Evolutionary conservation across 1,140 invertebrate genomes (phyloP), one percentile per base, ranked within the genome.

Genomic region (Trichoplusia ni): DNA sequence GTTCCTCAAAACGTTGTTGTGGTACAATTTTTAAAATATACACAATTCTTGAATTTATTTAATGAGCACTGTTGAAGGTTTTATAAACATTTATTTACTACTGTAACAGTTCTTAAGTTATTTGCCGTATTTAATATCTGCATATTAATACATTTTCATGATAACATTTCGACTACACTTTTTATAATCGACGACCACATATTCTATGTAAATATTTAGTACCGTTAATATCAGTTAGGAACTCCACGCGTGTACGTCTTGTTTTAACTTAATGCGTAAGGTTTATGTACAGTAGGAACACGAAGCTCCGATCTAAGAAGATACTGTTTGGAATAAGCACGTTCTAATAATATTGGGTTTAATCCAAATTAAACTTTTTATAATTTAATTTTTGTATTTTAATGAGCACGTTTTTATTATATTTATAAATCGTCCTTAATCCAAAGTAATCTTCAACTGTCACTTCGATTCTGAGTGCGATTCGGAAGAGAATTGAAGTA

Each of bases 21-120:
- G 74, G 73, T 81, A 76, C 67, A 64, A 72, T 73, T 80, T 76
- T 67, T 71, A 71, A 58, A 69, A 56, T 75, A 75, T 70, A 72
- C 65, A 69, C 49, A 62, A 31, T 8, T 27, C 46, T 62, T 62
- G 23, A 40, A 29, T 62, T 56, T 25, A n/a, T 25, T 33, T 31
- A 47, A 47, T 16, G 44, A 60, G 27, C 56, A 60, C 47, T 16
- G 9, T 53, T 60, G 23, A 60, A 60, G 35, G 31, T 35, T 46
- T 60, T 58, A 46, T 60, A 60, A 37, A 46, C 6, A 35, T 60
- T 60, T 21, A 46, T 44, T 60, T 33, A 60, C 56, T 29, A 46
- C 27, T 58, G n/a, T 56, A 37, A 27, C 53, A 42, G 14, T 18
- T 46, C n/a, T 47, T 47, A 25, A 58, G 37, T 58, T 58, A 42